Percentiles rank a stretch among this genome's conserved stretches.
Conservation (phyloP, 2,113 vertebrate genomes). For the Scophthalmus maximus region DNA sequence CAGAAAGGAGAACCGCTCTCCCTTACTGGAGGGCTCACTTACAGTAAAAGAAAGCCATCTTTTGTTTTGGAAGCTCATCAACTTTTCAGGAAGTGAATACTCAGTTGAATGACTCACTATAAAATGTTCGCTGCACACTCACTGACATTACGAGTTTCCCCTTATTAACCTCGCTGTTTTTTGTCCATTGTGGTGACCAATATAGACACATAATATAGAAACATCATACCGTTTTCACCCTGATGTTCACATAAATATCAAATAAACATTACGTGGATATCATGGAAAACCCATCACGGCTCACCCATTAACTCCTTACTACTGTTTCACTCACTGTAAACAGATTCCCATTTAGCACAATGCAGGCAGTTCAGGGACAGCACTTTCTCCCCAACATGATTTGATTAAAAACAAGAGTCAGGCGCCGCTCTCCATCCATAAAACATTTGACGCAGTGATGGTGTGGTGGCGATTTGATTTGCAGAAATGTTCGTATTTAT, state of each 20-base stretch:
- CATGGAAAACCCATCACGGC: not conserved
- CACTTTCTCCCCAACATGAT: slow-evolving; percentile 25
- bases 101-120: not conserved
- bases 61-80: slow-evolving; percentile 5
- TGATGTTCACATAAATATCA: not conserved
- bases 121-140: not conserved
- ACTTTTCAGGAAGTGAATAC: slow-evolving; percentile 10
- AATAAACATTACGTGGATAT: not conserved
- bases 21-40: not conserved
- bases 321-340: slow-evolving; percentile 12
- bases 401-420: slow-evolving; percentile 48
- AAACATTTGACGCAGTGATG: slow-evolving; percentile 70
- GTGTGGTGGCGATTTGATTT: slow-evolving; percentile 70
- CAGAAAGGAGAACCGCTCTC: slow-evolving; percentile 5
- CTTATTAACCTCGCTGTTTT: too few relatives aligned
- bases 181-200: too few relatives aligned
- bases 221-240: not conserved
- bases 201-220: too few relatives aligned
- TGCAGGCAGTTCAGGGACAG: not conserved
- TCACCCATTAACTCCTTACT: not conserved
- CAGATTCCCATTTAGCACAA: slow-evolving; percentile 2
- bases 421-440: slow-evolving; percentile 65
- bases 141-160: not conserved
- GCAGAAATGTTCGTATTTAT: slow-evolving; percentile 74
- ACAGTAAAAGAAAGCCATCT: not conserved